Evolutionary conservation across 2,888 invertebrate species (phyloP).

Genomic region (Hydrotaea cyrtoneurina): DNA sequence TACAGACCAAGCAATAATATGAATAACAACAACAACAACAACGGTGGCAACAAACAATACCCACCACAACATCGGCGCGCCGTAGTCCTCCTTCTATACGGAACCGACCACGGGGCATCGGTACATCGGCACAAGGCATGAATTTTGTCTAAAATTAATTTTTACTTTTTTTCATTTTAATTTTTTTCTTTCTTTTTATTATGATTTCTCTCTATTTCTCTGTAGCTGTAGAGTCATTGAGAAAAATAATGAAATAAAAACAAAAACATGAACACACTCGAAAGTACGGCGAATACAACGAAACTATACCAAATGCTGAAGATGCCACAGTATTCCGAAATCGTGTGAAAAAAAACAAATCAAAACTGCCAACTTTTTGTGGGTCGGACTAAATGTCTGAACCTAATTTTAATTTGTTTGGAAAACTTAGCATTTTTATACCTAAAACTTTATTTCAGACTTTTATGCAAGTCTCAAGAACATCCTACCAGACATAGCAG

Average conservation of each 20-base stretch:
- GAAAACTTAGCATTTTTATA: too few relatives aligned
- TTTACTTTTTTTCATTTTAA: slow-evolving; percentile 41
- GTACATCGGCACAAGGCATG: slow-evolving; percentile 49
- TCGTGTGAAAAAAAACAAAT: too few relatives aligned
- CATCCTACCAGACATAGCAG: too few relatives aligned
- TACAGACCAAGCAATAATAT: slow-evolving; percentile 26
- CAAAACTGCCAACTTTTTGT: too few relatives aligned
- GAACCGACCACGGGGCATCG: slow-evolving; percentile 38
- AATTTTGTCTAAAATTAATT: slow-evolving; percentile 50
- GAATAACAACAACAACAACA: slow-evolving; percentile 8
- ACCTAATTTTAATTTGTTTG: too few relatives aligned
- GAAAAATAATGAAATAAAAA: slow-evolving; percentile 34
- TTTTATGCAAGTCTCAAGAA: too few relatives aligned
- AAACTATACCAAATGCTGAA: background rate
- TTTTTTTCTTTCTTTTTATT: slow-evolving; percentile 31
- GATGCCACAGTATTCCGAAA: background rate
- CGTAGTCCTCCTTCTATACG: slow-evolving; percentile 12
- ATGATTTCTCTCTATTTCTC: slow-evolving; percentile 33
- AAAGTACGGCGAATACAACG: background rate
- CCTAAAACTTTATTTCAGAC: too few relatives aligned
- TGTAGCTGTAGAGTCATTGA: background rate
- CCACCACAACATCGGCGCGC: slow-evolving; percentile 1
- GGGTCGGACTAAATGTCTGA: too few relatives aligned
- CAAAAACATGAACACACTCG: background rate
- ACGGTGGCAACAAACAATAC: background rate